phyloP scores from a whole-genome alignment of 1,140 invertebrate genomes.

The Cardiocondyla obscurior region DNA sequence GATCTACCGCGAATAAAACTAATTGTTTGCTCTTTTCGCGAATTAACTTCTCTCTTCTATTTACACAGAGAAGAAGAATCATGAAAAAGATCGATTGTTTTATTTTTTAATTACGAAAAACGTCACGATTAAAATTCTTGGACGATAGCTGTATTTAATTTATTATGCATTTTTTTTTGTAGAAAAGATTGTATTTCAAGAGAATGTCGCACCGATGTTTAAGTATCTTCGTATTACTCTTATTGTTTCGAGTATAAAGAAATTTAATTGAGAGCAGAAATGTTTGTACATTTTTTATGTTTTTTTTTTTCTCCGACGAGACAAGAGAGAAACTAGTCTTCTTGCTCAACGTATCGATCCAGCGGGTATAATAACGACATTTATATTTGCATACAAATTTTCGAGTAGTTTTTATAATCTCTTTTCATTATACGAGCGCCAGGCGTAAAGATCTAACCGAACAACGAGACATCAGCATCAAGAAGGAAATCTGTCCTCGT shows the following conservation, averaged over 20 bases:
- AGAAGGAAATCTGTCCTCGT: slow-evolving; percentile 42
- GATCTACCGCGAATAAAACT: neutral
- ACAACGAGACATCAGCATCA: slow-evolving; percentile 28
- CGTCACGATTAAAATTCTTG: neutral
- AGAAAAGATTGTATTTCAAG: neutral
- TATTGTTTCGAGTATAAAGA: neutral
- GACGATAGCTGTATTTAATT: no score
- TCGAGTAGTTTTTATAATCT: slow-evolving; percentile 8
- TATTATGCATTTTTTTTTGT: no score
- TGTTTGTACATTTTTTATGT: neutral
- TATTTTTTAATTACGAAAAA: neutral
- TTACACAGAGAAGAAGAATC: neutral
- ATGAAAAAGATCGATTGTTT: no score
- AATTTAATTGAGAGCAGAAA: neutral
- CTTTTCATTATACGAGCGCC: neutral
- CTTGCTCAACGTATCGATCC: slow-evolving; percentile 4
- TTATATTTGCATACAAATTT: slow-evolving; percentile 8
- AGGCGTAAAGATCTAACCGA: slow-evolving; percentile 17
- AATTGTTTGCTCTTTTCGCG: neutral
- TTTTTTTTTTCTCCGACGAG: neutral
- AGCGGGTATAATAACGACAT: neutral
- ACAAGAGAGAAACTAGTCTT: neutral
- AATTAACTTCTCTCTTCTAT: neutral
- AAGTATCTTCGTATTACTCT: neutral
- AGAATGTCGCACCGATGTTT: neutral